A percentile compares a stretch with the other conserved stretches of the same genome.
Conservation (phyloP, 2,888 invertebrate species). For the Tineola bisselliella region DNA sequence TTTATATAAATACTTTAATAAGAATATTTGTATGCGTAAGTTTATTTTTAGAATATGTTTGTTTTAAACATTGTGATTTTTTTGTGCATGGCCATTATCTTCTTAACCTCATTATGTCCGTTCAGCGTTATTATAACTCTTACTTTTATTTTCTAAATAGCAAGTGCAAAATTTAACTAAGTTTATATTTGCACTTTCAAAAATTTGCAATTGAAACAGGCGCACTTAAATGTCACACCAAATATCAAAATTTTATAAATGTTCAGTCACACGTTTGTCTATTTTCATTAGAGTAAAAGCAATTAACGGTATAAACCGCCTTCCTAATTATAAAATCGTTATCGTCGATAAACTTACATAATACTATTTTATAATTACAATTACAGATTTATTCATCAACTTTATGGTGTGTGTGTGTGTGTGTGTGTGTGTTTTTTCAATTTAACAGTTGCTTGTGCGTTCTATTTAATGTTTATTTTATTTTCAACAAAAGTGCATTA, state of each 20-base stretch:
- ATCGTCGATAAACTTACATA: neutral
- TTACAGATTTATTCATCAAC: neutral
- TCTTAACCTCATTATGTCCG: neutral
- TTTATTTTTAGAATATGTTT: no score
- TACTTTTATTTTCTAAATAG: neutral
- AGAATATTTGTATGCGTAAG: no score
- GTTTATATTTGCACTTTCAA: constrained; percentile 52
- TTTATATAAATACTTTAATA: no score
- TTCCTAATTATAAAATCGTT: constrained; percentile 1
- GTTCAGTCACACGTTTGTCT: neutral
- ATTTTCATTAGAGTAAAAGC: neutral
- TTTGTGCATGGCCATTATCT: no score
- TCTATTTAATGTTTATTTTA: no score
- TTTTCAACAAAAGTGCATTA: neutral
- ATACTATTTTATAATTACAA: constrained; percentile 2
- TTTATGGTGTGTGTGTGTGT: no score
- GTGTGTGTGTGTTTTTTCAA: no score
- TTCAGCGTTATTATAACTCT: neutral
- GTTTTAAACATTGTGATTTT: no score
- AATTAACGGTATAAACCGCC: neutral
- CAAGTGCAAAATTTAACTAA: constrained; percentile 16
- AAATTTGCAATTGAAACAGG: constrained; percentile 52
- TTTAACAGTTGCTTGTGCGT: no score
- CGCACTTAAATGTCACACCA: constrained; percentile 10
- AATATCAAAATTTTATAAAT: neutral